Evolutionary conservation across 2,113 vertebrate genomes (phyloP).

Genomic region (Hucho hucho): DNA sequence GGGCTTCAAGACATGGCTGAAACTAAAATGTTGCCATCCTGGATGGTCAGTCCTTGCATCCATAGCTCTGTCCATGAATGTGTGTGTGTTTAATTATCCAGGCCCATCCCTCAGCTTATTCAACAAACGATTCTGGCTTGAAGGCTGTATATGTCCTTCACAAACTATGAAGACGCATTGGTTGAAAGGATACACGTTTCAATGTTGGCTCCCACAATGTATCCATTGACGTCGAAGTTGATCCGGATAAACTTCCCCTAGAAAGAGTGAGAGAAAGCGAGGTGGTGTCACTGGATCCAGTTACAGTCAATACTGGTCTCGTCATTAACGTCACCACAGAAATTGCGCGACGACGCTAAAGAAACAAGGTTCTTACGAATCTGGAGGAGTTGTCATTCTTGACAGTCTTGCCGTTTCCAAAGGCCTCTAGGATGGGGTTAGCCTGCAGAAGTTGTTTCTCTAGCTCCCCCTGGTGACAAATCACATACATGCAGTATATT

Average conservation of each 20-base stretch:
- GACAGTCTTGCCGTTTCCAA: slow-evolving; percentile 97
- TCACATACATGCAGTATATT: not conserved
- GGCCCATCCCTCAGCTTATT: no score
- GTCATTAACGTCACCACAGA: no score
- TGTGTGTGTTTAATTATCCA: no score
- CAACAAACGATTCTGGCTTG: no score
- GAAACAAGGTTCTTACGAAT: slow-evolving; percentile 81
- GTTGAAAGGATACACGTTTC: slow-evolving; percentile 94
- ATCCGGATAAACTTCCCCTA: slow-evolving; percentile 98
- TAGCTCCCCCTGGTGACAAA: slow-evolving; percentile 86
- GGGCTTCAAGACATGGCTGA: no score
- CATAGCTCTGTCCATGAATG: no score
- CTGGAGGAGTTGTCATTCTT: slow-evolving; percentile 99
- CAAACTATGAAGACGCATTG: no score
- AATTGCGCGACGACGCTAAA: not conserved
- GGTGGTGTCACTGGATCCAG: not conserved
- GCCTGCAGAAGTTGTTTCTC: slow-evolving; percentile 98
- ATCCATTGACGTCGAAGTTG: slow-evolving; percentile 98
- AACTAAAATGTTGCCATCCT: no score
- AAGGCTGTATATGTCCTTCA: no score
- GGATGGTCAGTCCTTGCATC: no score
- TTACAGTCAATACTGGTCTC: no score
- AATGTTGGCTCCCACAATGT: slow-evolving; percentile 97
- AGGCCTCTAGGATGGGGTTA: slow-evolving; percentile 97
- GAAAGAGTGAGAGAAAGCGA: not conserved